A percentile compares a stretch with the other conserved stretches of the same genome.
Conservation (phyloP, 2,797 vertebrate genomes). For the Thalassophryne amazonica region DNA sequence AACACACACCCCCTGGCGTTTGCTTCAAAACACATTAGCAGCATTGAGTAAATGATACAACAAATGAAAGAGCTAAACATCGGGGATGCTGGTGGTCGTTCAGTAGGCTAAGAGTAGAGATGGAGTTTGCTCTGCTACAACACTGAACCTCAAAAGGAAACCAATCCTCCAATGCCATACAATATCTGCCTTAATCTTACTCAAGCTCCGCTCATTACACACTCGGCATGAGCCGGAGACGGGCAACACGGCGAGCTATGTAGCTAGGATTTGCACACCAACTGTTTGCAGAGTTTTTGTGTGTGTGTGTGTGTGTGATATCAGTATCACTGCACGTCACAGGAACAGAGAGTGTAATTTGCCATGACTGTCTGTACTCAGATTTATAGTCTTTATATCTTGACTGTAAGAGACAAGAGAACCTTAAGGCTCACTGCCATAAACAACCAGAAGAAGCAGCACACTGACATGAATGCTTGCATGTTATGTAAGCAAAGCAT, state of each 20-base stretch:
- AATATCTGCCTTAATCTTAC: constrained; percentile 70
- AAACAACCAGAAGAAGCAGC: constrained; percentile 58
- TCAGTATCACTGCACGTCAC: constrained; percentile 37
- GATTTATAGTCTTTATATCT: constrained; percentile 54
- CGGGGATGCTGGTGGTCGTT: constrained; percentile 55
- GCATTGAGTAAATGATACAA: constrained; percentile 50
- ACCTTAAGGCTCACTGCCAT: constrained; percentile 64
- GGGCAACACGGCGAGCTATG: constrained; percentile 38
- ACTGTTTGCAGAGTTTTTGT: constrained; percentile 26
- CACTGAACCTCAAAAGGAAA: constrained; percentile 49
- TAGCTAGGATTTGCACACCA: constrained; percentile 40
- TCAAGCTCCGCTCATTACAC: constrained; percentile 69
- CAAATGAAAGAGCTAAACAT: constrained; percentile 62
- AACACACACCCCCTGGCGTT: constrained; percentile 26
- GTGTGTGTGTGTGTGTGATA: constrained; percentile 16
- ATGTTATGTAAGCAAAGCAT: constrained; percentile 12
- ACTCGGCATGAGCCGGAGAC: constrained; percentile 64
- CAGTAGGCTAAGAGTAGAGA: constrained; percentile 40
- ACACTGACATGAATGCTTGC: constrained; percentile 33
- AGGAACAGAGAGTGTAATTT: constrained; percentile 53
- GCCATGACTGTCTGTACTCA: constrained; percentile 37
- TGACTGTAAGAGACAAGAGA: constrained; percentile 41
- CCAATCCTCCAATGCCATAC: constrained; percentile 48
- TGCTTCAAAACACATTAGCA: constrained; percentile 59
- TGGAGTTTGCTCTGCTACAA: constrained; percentile 38